These are phyloP conservation scores for Reticulitermes lucifugus DNA, from an alignment of 2,888 invertebrate genomes.

Conservation along the genomic window DNA sequence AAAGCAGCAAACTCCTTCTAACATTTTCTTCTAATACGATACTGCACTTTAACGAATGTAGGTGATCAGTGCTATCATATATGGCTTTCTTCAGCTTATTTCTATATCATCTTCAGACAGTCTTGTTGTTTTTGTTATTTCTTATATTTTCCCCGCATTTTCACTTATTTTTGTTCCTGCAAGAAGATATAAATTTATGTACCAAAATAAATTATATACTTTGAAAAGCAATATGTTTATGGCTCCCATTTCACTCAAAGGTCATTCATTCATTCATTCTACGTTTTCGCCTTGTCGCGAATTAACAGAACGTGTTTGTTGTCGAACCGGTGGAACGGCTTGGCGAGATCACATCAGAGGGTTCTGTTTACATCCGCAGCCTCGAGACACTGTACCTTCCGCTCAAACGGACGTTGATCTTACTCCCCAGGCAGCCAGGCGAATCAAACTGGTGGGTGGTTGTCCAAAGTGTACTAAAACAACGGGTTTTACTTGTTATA, in stretches of 20 bases:
- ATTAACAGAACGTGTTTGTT: not conserved
- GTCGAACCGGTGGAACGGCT: not conserved
- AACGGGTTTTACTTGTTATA: not conserved
- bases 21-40: too few relatives aligned
- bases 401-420: conserved; percentile 10
- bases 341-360: not conserved
- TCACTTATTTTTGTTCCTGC: not conserved
- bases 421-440: too few relatives aligned
- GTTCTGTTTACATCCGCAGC: not conserved
- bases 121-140: too few relatives aligned
- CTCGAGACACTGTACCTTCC: not conserved
- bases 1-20: too few relatives aligned
- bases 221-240: not conserved
- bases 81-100: too few relatives aligned
- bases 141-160: too few relatives aligned
- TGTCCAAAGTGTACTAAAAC: not conserved
- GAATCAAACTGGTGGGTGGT: not conserved
- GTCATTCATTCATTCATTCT: not conserved
- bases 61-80: too few relatives aligned
- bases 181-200: not conserved
- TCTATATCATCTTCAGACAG: too few relatives aligned
- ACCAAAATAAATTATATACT: not conserved
- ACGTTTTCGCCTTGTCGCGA: not conserved
- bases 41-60: too few relatives aligned
- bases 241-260: not conserved